Evolutionary conservation across 2,888 invertebrate genomes (phyloP), one percentile per base, ranked within the genome.

Genomic region (Andrena dorsata): DNA sequence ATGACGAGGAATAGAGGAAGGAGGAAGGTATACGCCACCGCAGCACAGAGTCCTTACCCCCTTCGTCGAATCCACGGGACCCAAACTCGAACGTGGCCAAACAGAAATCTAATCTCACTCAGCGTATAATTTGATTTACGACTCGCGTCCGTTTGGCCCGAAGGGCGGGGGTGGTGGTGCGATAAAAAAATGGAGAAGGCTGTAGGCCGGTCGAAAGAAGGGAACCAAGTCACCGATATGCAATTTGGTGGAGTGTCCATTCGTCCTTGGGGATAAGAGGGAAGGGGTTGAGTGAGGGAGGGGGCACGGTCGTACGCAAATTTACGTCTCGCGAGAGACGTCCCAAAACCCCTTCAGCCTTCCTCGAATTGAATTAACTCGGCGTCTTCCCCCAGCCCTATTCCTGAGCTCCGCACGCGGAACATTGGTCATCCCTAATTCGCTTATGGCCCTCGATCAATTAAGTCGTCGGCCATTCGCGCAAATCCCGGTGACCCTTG

Each of bases 81-180:
- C 83, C 85, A 80, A 85, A 89, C 87, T 87, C 89, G 83, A 88
- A 85, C 87, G 86, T 84, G 86, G 86, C 90, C 90, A 91, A 90
- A 91, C 92, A 92, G 92, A 92, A 93, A 93, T 93, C 93, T 93
- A 93, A 93, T 93, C 92, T 92, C 93, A 90, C 92, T 91, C 93
- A 89, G 87, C 82, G 90, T 88, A 89, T 91, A 92, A 93, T 93
- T 92, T 93, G 92, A 93, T 93, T 93, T 92, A 92, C 91, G 92
- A 90, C 87, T 88, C 87, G 89, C 87, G 88, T 76, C 85, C 80
- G 72, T 61, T 70, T 64, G 60, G 41, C 26, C 72, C 65, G 66
- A 71, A 84, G 41, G 35, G 56, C 20, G 20, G 60, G 35, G 68
- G 47, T 13, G 61, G 47, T 8, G 28, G 64, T 13, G 13, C 7